These are phyloP conservation scores for Hydrozoanthus tunicans DNA, from an alignment of 64 coral and sea anemone genomes.

Conservation along the genomic window DNA sequence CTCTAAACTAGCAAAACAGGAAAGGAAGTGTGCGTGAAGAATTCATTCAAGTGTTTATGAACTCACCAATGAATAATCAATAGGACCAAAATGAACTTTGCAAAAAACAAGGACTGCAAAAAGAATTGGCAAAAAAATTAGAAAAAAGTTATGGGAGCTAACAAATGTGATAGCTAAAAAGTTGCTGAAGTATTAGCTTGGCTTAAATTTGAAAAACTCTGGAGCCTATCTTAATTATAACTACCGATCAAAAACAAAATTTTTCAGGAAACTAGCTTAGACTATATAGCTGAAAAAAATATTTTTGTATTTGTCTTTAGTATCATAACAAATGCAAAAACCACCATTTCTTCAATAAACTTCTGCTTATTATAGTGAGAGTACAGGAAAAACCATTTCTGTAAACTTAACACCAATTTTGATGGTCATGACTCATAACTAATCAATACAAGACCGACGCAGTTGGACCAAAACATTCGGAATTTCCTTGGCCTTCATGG, in stretches of 20 bases:
- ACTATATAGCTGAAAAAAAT: neutral
- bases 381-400: no score
- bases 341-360: no score
- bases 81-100: conserved; percentile 76
- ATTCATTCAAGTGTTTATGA: neutral
- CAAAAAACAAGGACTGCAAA: conserved; percentile 69
- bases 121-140: neutral
- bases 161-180: neutral
- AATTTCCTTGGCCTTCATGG: no score
- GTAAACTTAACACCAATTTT: no score
- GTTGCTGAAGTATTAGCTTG: neutral
- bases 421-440: no score
- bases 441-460: no score
- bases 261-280: neutral
- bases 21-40: no score
- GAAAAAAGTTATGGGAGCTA: neutral
- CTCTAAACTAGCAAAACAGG: no score
- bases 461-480: no score
- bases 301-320: neutral
- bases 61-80: conserved; percentile 92
- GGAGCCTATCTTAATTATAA: neutral
- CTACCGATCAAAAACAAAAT: neutral
- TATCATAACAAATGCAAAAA: no score
- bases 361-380: no score
- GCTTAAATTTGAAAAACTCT: neutral